Conservation (phyloP, 2,113 vertebrate genomes). For the Cnemophilus loriae region DNA sequence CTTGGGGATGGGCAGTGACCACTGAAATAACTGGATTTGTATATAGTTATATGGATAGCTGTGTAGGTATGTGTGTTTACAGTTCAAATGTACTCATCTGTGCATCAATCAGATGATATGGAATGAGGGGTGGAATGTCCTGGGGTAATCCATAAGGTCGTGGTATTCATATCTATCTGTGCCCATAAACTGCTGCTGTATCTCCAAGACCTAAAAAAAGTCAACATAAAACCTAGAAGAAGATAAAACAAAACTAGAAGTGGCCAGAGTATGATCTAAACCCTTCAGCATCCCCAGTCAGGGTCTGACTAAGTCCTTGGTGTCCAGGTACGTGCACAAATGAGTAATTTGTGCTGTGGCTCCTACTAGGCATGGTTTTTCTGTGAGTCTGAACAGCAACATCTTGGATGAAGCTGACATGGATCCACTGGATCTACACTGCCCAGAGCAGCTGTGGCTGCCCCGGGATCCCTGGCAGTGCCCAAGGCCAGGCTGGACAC, state of each 20-base stretch:
- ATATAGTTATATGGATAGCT: accelerated
- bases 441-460: background rate
- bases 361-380: background rate
- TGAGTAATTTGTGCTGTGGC: background rate
- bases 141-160: background rate
- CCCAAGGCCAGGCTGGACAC: background rate
- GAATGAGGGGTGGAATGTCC: background rate
- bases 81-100: background rate
- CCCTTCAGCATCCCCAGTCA: background rate
- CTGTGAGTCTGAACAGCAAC: background rate
- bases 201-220: background rate
- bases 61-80: background rate
- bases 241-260: background rate
- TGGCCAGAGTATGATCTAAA: background rate
- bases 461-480: background rate
- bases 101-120: background rate
- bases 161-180: too few relatives aligned
- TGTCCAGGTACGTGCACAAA: too few relatives aligned
- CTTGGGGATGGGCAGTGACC: background rate
- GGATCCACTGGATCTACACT: background rate
- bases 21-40: background rate
- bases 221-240: background rate
- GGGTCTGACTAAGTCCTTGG: background rate
- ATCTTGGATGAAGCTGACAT: background rate
- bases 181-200: background rate